phyloP scores from a whole-genome alignment of 2,888 invertebrate genomes.

The Acronicta alni region DNA sequence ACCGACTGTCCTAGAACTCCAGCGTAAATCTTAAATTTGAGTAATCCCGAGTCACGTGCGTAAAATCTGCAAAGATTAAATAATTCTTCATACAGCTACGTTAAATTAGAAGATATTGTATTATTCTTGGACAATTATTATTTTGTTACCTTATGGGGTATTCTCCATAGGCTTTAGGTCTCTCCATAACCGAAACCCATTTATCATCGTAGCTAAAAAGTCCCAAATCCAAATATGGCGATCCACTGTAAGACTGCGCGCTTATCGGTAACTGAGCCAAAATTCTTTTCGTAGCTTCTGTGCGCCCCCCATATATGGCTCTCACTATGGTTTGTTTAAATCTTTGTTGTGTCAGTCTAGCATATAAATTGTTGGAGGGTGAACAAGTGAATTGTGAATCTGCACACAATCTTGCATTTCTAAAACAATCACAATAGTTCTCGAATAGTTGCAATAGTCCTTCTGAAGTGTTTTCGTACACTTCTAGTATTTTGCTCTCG shows the following conservation, averaged over 20 bases:
- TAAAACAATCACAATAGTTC: conserved; percentile 97
- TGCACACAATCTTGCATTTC: conserved; percentile 95
- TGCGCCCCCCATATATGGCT: conserved; percentile 96
- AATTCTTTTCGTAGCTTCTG: conserved; percentile 96
- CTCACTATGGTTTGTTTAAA: conserved; percentile 97
- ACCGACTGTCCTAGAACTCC: conserved; percentile 93
- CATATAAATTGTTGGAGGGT: conserved; percentile 96
- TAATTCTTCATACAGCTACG: background rate
- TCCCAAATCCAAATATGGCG: conserved; percentile 97
- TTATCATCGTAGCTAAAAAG: conserved; percentile 98
- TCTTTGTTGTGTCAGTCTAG: conserved; percentile 91
- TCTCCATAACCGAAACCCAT: conserved; percentile 98
- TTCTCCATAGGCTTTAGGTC: conserved; percentile 97
- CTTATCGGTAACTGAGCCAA: conserved; percentile 97
- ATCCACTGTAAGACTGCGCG: conserved; percentile 97
- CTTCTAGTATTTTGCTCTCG: conserved; percentile 94
- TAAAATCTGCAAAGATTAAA: conserved; percentile 91
- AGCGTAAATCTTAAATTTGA: conserved; percentile 96
- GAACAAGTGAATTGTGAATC: conserved; percentile 97
- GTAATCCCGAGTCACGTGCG: conserved; percentile 93
- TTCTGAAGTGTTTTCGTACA: conserved; percentile 96
- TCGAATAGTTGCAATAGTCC: conserved; percentile 95
- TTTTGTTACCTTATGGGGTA: conserved; percentile 96
- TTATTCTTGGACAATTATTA: background rate
- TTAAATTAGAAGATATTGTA: background rate